Base-by-base conservation (phyloP, 2,888 invertebrate species). In the Clunio marinus region DNA sequence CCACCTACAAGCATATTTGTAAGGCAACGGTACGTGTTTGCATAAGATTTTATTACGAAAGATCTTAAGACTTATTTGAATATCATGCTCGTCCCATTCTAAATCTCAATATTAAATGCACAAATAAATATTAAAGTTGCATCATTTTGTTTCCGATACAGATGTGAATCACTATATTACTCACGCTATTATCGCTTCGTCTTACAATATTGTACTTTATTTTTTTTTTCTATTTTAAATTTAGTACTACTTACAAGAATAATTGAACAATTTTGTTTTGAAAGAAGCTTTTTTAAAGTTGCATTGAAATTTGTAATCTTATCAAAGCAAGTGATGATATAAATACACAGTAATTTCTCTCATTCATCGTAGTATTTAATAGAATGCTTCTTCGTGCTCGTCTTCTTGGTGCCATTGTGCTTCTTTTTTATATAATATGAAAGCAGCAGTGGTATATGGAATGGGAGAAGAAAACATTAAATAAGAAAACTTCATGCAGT, bases 261-360 rank as follows among this genome's bases (percentile, higher is more conserved):
- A 15, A 41, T 41, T 41, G 41, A 41, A 41, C 15, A 41, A n/a
- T 41, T 41, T 41, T 41, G n/a, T n/a, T n/a, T n/a, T n/a, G n/a
- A n/a, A n/a, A n/a, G n/a, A n/a, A n/a, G n/a, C n/a, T n/a, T n/a
- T n/a, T n/a, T n/a, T n/a, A n/a, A n/a, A n/a, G n/a, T n/a, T n/a
- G n/a, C 41, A 41, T 15, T 41, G 2, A 10, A 15, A 10, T 41
- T 41, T 15, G 41, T 41, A 10, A 2, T 15, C n/a, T 41, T 15
- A 41, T n/a, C 41, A 41, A 5, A 3, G 3, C 41, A 13, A n/a
- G n/a, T 41, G n/a, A 10, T 41, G 41, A 5, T 41, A 15, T 41
- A n/a, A 2, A 32, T 32, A 15, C 41, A n/a, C 2, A 41, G 41
- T 41, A 41, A 41, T 41, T 32, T 15, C n/a, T 41, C 41, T 41